Conservation (phyloP, 2,888 invertebrate species). For the Cyclophora albipunctata region DNA sequence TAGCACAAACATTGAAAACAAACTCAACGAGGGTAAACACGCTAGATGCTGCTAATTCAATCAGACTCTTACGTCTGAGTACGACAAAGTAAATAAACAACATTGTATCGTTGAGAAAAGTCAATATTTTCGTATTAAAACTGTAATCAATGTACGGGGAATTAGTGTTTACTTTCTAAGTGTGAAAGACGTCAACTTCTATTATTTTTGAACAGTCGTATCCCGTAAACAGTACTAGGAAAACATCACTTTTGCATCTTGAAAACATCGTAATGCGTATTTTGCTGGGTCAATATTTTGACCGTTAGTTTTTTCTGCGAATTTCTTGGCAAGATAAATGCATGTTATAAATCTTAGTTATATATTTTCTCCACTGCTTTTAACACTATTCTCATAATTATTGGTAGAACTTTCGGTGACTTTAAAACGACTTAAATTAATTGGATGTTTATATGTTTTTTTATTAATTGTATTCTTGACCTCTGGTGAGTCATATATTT, state of each 20-base stretch:
- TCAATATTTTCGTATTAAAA: no score
- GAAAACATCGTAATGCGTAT: slow-evolving; percentile 12
- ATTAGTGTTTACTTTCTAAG: slow-evolving; percentile 10
- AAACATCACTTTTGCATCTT: slow-evolving; percentile 4
- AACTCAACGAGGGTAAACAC: no score
- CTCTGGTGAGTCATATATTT: background rate
- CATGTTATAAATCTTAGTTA: background rate
- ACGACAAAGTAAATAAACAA: no score
- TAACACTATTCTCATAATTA: slow-evolving; percentile 8
- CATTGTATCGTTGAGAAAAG: no score
- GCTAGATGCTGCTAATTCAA: no score
- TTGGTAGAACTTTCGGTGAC: slow-evolving; percentile 7
- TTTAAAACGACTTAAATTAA: slow-evolving; percentile 9
- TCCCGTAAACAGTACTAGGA: slow-evolving; percentile 1
- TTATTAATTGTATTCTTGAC: slow-evolving; percentile 1
- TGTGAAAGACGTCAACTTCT: slow-evolving; percentile 15
- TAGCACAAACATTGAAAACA: no score
- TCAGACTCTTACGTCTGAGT: no score
- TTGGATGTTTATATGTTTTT: slow-evolving; percentile 4
- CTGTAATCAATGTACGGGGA: no score
- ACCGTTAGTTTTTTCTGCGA: slow-evolving; percentile 9
- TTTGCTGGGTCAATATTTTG: slow-evolving; percentile 18
- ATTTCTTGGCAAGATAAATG: slow-evolving; percentile 2
- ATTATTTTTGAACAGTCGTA: slow-evolving; percentile 1
- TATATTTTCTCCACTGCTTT: slow-evolving; percentile 1